Percentiles rank a stretch among this genome's conserved stretches.
phyloP scores from a whole-genome alignment of 2,797 vertebrate genomes.

The Leucoraja ocellata region DNA sequence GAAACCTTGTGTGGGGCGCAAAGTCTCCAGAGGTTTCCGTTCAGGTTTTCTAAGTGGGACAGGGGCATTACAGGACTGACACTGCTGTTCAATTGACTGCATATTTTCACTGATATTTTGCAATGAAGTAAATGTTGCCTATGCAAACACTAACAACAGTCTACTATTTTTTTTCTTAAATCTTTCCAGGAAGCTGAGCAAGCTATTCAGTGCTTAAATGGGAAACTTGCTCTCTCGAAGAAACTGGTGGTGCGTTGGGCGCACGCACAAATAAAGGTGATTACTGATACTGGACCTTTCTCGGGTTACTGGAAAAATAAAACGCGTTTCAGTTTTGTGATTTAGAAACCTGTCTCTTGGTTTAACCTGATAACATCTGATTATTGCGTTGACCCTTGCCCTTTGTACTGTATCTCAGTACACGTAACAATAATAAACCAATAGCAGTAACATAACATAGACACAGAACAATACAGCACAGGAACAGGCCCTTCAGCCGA shows the following conservation, averaged over 20 bases:
- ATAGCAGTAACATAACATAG: no score
- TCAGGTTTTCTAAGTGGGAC: no score
- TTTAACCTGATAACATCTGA: background rate
- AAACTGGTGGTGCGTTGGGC: constrained; percentile 95
- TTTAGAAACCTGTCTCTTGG: background rate
- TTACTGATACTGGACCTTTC: constrained; percentile 40
- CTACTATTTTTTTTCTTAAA: constrained; percentile 40
- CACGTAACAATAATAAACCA: no score
- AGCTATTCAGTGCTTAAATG: constrained; percentile 92
- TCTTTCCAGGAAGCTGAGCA: constrained; percentile 82
- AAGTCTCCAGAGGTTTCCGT: no score
- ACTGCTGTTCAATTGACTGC: background rate
- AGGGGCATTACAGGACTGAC: background rate
- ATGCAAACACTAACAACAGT: constrained; percentile 1
- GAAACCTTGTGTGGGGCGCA: no score
- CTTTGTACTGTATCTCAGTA: no score
- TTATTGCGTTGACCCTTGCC: background rate
- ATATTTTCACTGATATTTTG: background rate
- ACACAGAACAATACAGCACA: no score
- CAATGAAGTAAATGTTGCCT: background rate
- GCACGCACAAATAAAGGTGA: constrained; percentile 80
- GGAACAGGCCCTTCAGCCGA: no score
- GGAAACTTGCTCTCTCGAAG: constrained; percentile 91
- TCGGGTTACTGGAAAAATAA: background rate
- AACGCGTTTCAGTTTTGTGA: background rate